These are phyloP conservation scores for Drosophila suboccidentalis DNA, from an alignment of 2,888 invertebrate genomes.

Conservation along the genomic window DNA sequence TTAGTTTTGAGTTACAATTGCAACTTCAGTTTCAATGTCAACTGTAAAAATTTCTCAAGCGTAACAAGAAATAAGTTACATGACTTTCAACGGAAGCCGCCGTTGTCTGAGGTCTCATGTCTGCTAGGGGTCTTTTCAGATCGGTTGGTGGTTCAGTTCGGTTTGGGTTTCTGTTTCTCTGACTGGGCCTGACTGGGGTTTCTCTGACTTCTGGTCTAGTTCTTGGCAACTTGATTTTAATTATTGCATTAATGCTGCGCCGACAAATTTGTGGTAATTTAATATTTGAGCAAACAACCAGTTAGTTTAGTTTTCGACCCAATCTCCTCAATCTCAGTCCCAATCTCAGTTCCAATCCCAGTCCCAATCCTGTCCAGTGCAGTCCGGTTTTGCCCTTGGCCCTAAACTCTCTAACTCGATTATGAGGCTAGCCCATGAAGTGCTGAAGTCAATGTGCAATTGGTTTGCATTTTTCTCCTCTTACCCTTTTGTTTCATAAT, in stretches of 20 bases:
- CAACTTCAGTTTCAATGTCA: constrained; percentile 81
- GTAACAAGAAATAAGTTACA: constrained; percentile 81
- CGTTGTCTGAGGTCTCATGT: constrained; percentile 27
- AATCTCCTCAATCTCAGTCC: constrained; percentile 16
- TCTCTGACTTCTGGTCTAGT: constrained; percentile 42
- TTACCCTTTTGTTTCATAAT: constrained; percentile 64
- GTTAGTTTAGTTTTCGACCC: constrained; percentile 51
- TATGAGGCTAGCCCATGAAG: constrained; percentile 40
- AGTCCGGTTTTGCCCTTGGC: constrained; percentile 47
- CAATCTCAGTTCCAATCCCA: constrained; percentile 20
- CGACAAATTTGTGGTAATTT: constrained; percentile 81
- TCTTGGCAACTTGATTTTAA: constrained; percentile 76
- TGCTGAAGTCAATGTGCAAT: constrained; percentile 75
- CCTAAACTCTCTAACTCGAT: constrained; percentile 49
- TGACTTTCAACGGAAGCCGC: constrained; percentile 72
- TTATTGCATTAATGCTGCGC: constrained; percentile 77
- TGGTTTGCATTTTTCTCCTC: constrained; percentile 46
- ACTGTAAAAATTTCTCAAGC: constrained; percentile 76
- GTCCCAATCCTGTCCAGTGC: constrained; percentile 38
- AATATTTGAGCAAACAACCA: constrained; percentile 68
- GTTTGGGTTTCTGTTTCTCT: constrained; percentile 35
- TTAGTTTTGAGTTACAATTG: constrained; percentile 74
- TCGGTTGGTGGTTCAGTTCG: constrained; percentile 36
- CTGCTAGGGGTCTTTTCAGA: constrained; percentile 45
- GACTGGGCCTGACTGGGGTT: constrained; percentile 31